Percentiles rank a stretch among this genome's conserved stretches.
phyloP scores from a whole-genome alignment of 2,113 vertebrate species.

The Ceratotherium simum region DNA sequence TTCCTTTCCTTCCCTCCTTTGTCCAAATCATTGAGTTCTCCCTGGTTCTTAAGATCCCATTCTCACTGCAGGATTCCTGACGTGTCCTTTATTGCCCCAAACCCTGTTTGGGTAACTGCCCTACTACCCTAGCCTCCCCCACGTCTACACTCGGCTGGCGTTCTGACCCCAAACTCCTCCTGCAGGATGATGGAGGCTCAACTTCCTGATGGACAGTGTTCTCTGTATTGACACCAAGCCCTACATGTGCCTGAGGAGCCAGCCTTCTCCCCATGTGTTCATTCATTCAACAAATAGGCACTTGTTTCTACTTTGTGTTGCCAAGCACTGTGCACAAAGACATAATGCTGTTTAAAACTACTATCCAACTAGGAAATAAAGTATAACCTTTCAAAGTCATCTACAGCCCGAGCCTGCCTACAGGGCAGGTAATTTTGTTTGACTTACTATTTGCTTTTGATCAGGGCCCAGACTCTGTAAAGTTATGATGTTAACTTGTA shows the following conservation, averaged over 20 bases:
- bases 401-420: not conserved
- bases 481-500: not conserved
- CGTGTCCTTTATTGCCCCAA: not conserved
- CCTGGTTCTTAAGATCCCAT: not conserved
- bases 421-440: not conserved
- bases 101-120: not conserved
- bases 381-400: not conserved
- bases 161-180: not conserved
- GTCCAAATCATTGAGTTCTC: not conserved
- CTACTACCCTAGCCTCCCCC: not conserved
- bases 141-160: not conserved
- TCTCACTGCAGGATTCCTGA: not conserved
- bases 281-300: not conserved
- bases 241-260: rapidly evolving
- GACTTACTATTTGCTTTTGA: not conserved
- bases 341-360: not conserved
- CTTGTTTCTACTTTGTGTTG: not conserved
- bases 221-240: not conserved
- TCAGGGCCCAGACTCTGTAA: not conserved
- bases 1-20: not conserved
- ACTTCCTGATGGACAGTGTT: not conserved
- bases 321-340: too few species aligned
- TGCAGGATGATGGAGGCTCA: rapidly evolving
- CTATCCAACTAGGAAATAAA: not conserved
- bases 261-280: not conserved